Conservation (phyloP, 2,797 vertebrate species). For the Gymnothorax reevesii region DNA sequence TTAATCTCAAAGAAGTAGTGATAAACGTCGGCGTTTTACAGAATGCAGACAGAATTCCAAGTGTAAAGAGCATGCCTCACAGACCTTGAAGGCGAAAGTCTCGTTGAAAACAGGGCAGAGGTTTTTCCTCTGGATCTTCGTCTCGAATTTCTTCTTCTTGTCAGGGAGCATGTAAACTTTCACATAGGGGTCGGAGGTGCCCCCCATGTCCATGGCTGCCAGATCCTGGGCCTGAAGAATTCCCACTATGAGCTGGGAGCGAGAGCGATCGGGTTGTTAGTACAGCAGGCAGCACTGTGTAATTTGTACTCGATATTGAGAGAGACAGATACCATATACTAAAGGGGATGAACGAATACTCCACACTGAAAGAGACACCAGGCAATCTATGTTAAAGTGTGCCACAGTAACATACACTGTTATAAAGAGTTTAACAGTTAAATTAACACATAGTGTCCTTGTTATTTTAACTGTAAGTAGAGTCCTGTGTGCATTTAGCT, state of each 20-base stretch:
- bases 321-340: not conserved
- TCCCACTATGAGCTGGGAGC: constrained; percentile 80
- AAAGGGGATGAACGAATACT: not conserved
- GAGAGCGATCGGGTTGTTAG: not conserved
- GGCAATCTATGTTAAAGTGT: not conserved
- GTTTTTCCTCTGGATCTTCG: constrained; percentile 88
- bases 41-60: too few species aligned
- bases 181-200: constrained; percentile 88
- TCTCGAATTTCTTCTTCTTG: constrained; percentile 89
- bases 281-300: not conserved
- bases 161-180: constrained; percentile 87
- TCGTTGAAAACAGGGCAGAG: constrained; percentile 86
- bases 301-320: constrained; percentile 28
- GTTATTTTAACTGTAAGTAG: too few species aligned
- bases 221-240: constrained; percentile 84
- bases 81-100: constrained; percentile 86
- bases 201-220: constrained; percentile 85
- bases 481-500: too few species aligned
- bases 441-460: too few species aligned
- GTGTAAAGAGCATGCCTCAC: not conserved
- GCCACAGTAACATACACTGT: constrained; percentile 25
- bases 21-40: too few species aligned
- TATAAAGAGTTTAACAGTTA: not conserved
- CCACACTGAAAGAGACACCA: constrained; percentile 30
- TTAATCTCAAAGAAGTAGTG: too few species aligned